phyloP scores from a whole-genome alignment of 1,140 invertebrate species.

The Ceratoteleas bidentatus region DNA sequence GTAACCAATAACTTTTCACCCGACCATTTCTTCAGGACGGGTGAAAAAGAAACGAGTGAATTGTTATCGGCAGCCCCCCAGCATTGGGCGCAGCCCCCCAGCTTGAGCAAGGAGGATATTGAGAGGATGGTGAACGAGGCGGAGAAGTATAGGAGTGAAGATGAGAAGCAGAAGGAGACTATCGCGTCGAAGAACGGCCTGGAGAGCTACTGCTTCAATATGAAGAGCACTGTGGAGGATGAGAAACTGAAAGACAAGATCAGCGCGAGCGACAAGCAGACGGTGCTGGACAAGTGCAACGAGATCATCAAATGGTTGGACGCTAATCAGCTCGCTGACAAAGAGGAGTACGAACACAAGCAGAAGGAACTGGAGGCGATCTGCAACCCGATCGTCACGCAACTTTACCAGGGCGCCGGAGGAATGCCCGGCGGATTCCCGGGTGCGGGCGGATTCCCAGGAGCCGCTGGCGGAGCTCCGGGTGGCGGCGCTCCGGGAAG shows the following conservation, averaged over 20 bases:
- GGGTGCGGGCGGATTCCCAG: too few relatives aligned
- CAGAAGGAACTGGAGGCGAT: conserved; percentile 87
- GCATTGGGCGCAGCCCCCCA: too few relatives aligned
- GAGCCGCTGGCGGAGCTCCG: too few relatives aligned
- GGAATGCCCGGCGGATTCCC: conserved; percentile 83
- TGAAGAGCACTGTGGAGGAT: conserved; percentile 83
- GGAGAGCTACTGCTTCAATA: conserved; percentile 88
- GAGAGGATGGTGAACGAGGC: conserved; percentile 90
- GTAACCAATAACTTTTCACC: too few relatives aligned
- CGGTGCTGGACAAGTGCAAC: conserved; percentile 78
- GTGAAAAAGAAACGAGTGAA: too few relatives aligned
- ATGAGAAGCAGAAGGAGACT: too few relatives aligned
- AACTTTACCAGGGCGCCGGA: conserved; percentile 87
- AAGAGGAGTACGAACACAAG: conserved; percentile 85
- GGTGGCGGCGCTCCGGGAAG: too few relatives aligned
- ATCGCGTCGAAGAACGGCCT: conserved; percentile 83
- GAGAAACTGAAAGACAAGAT: conserved; percentile 78
- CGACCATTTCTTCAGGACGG: too few relatives aligned
- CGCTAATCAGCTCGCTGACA: conserved; percentile 85
- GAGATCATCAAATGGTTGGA: conserved; percentile 82
- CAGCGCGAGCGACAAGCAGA: conserved; percentile 71
- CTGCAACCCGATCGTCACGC: conserved; percentile 91
- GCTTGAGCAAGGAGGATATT: conserved; percentile 90
- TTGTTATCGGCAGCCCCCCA: too few relatives aligned
- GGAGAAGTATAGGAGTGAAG: too few relatives aligned